These are phyloP conservation scores for Scytalopus superciliaris DNA, from an alignment of 2,113 vertebrate genomes.

Conservation along the genomic window DNA sequence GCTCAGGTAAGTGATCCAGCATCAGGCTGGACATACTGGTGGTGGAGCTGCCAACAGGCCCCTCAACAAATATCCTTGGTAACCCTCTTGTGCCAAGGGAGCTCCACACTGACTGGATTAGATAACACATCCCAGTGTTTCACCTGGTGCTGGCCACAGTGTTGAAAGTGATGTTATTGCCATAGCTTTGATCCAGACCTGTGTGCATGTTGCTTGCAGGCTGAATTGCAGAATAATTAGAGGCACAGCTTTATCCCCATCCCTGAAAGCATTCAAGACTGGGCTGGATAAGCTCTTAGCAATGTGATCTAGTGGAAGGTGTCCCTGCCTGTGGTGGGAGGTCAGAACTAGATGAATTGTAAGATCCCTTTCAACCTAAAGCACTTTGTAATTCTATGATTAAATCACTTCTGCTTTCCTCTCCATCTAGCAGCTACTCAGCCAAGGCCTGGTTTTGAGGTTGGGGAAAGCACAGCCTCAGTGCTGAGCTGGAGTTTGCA, in stretches of 20 bases:
- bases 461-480: rapidly evolving
- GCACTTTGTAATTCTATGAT: neutral
- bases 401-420: neutral
- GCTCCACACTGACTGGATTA: neutral
- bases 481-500: neutral
- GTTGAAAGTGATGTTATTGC: neutral
- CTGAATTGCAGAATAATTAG: neutral
- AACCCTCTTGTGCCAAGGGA: neutral
- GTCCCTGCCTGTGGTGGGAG: rapidly evolving
- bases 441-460: neutral
- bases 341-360: neutral
- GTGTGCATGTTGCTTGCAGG: neutral
- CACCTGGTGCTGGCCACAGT: rapidly evolving
- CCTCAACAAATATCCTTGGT: neutral
- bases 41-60: neutral
- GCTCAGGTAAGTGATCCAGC: neutral
- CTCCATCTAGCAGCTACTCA: neutral
- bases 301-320: neutral
- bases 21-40: neutral
- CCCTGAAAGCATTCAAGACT: neutral
- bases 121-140: neutral
- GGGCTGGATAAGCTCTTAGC: no score
- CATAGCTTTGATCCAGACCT: rapidly evolving
- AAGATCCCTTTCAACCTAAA: neutral
- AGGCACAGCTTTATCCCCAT: neutral